These are phyloP conservation scores for Smutsia gigantea DNA, from an alignment of 2,797 vertebrate species.

Conservation along the genomic window DNA sequence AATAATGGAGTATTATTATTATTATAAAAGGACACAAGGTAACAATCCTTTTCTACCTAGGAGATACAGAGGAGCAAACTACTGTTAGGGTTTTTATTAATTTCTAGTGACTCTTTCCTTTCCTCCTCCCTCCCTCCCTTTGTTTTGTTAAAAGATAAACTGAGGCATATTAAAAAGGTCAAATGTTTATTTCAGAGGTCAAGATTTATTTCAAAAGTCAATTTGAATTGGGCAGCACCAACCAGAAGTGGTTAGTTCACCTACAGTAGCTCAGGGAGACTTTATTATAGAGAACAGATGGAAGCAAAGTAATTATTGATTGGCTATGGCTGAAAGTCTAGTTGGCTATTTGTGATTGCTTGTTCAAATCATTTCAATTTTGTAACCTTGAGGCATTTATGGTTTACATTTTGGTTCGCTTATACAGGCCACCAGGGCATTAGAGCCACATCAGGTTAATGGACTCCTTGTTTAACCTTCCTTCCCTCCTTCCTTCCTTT, in stretches of 20 bases:
- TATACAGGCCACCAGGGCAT: neutral
- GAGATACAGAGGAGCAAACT: slow-evolving; percentile 11
- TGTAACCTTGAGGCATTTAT: neutral
- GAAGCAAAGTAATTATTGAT: neutral
- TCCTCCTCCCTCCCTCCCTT: neutral
- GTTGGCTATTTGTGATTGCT: neutral
- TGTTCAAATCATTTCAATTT: neutral
- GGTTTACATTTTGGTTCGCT: neutral
- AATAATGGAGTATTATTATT: no score
- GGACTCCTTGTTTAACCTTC: neutral
- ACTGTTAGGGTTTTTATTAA: neutral
- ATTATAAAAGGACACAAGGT: neutral
- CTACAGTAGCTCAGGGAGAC: neutral
- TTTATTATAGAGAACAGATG: neutral
- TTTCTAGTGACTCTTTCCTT: neutral
- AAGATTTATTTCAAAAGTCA: neutral
- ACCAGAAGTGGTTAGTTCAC: neutral
- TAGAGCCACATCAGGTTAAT: neutral
- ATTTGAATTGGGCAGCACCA: neutral
- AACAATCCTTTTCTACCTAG: neutral
- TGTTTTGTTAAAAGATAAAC: neutral
- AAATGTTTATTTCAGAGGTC: neutral
- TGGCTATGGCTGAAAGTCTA: neutral
- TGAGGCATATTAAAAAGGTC: neutral
- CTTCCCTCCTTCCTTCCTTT: no score